phyloP scores from a whole-genome alignment of 1,140 invertebrate species.

The Drosophila paulistorum region DNA sequence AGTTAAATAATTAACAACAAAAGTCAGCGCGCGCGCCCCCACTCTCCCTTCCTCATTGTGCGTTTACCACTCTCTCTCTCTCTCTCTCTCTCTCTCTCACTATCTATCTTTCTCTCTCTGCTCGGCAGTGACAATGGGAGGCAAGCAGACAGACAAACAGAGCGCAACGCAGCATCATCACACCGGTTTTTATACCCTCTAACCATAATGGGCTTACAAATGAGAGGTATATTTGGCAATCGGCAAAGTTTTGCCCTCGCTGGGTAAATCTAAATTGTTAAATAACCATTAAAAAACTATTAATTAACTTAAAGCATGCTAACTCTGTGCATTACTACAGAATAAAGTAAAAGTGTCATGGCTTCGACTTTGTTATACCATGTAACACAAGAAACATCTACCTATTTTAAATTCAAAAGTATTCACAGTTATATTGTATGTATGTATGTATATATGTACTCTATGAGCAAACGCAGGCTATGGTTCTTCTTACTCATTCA shows the following conservation, averaged over 20 bases:
- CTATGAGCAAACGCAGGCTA: too few species aligned
- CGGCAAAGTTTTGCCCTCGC: neutral
- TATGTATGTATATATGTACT: too few species aligned
- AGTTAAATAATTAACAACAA: constrained; percentile 77
- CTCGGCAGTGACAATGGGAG: constrained; percentile 26
- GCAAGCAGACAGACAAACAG: neutral
- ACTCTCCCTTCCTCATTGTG: neutral
- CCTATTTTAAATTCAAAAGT: too few species aligned
- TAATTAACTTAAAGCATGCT: neutral
- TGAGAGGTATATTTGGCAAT: neutral
- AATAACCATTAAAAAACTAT: neutral
- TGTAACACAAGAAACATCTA: too few species aligned
- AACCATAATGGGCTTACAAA: neutral
- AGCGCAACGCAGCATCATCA: constrained; percentile 26
- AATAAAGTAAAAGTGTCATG: too few species aligned
- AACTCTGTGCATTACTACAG: neutral
- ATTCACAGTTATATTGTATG: too few species aligned
- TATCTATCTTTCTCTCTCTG: constrained; percentile 5
- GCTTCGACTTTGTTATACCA: too few species aligned
- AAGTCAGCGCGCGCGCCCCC: constrained; percentile 33
- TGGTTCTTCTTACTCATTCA: too few species aligned
- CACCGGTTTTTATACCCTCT: constrained; percentile 36
- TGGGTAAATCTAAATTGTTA: neutral
- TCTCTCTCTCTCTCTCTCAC: neutral
- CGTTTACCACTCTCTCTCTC: neutral